These are phyloP conservation scores for Tupaia chinensis DNA, from an alignment of 2,113 vertebrate genomes.

Conservation along the genomic window DNA sequence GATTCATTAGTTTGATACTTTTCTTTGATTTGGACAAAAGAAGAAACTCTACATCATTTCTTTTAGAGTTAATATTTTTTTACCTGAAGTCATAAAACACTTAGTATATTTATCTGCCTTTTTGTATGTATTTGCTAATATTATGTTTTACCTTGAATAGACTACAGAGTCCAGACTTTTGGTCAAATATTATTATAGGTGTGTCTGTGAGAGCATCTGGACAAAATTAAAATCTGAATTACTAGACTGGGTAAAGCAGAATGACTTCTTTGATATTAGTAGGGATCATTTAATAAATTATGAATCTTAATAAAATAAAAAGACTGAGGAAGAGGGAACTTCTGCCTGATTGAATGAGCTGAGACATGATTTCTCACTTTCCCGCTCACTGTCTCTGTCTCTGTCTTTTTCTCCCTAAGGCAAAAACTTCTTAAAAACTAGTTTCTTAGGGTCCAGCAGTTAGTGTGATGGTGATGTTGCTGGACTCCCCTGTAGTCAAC, in stretches of 20 bases:
- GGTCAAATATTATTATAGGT: background rate
- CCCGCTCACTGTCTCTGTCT: too few relatives aligned
- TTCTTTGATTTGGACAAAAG: background rate
- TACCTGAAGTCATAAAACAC: background rate
- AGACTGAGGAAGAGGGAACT: background rate
- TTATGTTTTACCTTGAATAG: background rate
- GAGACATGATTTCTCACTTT: background rate
- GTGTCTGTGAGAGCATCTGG: background rate
- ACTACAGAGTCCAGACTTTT: background rate
- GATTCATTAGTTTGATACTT: background rate
- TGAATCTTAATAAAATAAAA: background rate
- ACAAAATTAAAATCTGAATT: background rate
- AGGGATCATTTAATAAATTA: background rate
- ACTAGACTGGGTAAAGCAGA: background rate
- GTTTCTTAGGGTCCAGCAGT: too few relatives aligned
- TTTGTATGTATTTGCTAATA: background rate
- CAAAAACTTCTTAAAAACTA: too few relatives aligned
- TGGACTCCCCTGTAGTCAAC: too few relatives aligned
- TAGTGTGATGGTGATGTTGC: too few relatives aligned
- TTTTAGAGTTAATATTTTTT: background rate
- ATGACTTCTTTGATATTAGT: background rate
- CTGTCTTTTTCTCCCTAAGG: too few relatives aligned
- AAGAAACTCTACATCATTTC: background rate
- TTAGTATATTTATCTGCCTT: background rate
- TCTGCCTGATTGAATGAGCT: background rate